These are phyloP conservation scores for Macroglossus sobrinus DNA, from an alignment of 2,113 vertebrate species.

Conservation along the genomic window DNA sequence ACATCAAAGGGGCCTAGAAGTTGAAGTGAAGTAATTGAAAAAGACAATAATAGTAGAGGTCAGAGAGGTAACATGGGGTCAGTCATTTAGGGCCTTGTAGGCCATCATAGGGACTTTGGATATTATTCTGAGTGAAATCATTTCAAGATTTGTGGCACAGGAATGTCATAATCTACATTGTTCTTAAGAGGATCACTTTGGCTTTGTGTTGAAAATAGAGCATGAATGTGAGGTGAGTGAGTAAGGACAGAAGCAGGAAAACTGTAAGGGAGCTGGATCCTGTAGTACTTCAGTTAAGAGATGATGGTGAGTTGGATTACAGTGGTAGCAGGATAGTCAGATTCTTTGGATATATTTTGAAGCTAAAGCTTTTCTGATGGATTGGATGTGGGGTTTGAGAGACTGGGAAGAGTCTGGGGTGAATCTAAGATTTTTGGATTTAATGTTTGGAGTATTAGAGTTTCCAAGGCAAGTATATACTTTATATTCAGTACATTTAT, in stretches of 20 bases:
- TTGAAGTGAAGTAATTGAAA: not conserved
- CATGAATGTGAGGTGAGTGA: not conserved
- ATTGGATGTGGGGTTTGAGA: not conserved
- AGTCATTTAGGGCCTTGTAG: not conserved
- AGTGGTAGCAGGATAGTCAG: not conserved
- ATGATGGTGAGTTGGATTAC: not conserved
- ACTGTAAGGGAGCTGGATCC: not conserved
- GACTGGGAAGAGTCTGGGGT: not conserved
- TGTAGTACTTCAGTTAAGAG: not conserved
- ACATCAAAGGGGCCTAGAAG: not conserved
- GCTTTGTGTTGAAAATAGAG: not conserved
- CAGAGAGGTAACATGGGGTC: not conserved
- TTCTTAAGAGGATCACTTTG: not conserved
- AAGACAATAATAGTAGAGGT: not conserved
- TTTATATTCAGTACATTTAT: not conserved
- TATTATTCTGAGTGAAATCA: not conserved
- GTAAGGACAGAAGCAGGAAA: not conserved
- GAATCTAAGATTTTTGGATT: not conserved
- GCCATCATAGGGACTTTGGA: not conserved
- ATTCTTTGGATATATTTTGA: not conserved
- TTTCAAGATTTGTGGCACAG: not conserved
- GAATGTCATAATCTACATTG: not conserved
- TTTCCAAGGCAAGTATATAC: not conserved
- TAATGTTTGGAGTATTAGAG: not conserved
- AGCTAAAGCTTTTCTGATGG: constrained; percentile 3